Percentiles rank a stretch among this genome's conserved stretches.
Conservation (phyloP, 2,113 vertebrate species). For the Fregetta grallaria region DNA sequence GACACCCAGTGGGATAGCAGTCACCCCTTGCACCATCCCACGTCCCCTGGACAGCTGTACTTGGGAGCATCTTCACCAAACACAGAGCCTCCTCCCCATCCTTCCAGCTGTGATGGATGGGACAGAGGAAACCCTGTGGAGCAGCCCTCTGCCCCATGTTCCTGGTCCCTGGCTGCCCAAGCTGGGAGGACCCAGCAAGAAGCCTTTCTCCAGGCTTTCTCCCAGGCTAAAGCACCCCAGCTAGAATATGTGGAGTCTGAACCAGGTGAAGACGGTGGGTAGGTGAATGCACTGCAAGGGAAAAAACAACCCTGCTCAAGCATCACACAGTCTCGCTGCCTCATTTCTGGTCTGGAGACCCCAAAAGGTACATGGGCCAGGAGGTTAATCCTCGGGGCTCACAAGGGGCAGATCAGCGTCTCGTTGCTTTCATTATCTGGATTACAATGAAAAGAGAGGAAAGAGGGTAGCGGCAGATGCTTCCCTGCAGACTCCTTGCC, state of each 20-base stretch:
- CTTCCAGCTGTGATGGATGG: not conserved
- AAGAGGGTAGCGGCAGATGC: not conserved
- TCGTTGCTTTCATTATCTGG: conserved; percentile 1
- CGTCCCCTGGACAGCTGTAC: not conserved
- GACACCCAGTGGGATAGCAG: not conserved
- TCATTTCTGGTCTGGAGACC: not conserved
- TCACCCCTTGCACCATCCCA: not conserved
- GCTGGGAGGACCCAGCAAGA: not conserved
- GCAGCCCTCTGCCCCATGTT: not conserved
- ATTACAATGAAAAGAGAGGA: conserved; percentile 39
- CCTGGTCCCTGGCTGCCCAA: not conserved
- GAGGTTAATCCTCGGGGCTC: not conserved
- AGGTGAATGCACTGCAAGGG: not conserved
- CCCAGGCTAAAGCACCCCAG: not conserved
- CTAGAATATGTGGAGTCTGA: not conserved
- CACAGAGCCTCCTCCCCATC: not conserved
- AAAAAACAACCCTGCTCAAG: not conserved
- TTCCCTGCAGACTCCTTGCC: not conserved
- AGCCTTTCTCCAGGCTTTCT: not conserved
- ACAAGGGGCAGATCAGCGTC: not conserved
- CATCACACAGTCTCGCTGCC: not conserved
- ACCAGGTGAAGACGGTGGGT: not conserved
- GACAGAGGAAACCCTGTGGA: not conserved
- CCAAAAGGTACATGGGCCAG: not conserved
- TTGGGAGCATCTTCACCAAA: not conserved